These are phyloP conservation scores for Rotaria socialis DNA, from an alignment of 2,888 invertebrate genomes.

Conservation along the genomic window DNA sequence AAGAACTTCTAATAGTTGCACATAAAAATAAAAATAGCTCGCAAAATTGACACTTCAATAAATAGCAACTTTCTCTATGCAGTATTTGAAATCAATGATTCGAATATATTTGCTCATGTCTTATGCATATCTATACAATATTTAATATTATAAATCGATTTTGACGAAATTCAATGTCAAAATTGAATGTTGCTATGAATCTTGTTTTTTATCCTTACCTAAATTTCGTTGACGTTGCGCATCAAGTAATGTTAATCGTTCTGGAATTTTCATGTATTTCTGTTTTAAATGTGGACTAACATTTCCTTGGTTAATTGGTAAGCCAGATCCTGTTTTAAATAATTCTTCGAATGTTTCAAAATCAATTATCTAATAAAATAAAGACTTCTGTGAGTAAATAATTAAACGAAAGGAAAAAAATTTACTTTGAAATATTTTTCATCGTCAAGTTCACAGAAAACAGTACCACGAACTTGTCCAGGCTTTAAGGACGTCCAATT, in stretches of 20 bases:
- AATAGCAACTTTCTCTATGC: too few relatives aligned
- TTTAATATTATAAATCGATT: too few relatives aligned
- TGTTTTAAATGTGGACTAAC: conserved; percentile 74
- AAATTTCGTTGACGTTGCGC: conserved; percentile 46
- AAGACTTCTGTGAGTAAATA: not conserved
- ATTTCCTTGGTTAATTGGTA: not conserved
- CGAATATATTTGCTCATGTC: too few relatives aligned
- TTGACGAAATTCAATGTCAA: too few relatives aligned
- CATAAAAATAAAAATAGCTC: too few relatives aligned
- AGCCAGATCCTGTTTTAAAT: conserved; percentile 68
- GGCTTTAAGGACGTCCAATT: conserved; percentile 98
- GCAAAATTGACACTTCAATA: too few relatives aligned
- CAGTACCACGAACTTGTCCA: conserved; percentile 79
- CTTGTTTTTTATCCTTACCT: conserved; percentile 54
- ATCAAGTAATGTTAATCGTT: conserved; percentile 69
- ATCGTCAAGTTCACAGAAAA: conserved; percentile 96
- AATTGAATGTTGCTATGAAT: too few relatives aligned
- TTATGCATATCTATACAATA: too few relatives aligned
- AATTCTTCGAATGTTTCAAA: conserved; percentile 91
- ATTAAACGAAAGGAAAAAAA: too few relatives aligned
- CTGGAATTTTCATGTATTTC: conserved; percentile 83
- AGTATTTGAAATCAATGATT: too few relatives aligned
- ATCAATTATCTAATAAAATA: conserved; percentile 70
- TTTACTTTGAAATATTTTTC: conserved; percentile 69
- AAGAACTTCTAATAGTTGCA: too few relatives aligned